These are phyloP conservation scores for Aspidiotus destructor DNA, from an alignment of 2,888 invertebrate genomes.

Conservation along the genomic window DNA sequence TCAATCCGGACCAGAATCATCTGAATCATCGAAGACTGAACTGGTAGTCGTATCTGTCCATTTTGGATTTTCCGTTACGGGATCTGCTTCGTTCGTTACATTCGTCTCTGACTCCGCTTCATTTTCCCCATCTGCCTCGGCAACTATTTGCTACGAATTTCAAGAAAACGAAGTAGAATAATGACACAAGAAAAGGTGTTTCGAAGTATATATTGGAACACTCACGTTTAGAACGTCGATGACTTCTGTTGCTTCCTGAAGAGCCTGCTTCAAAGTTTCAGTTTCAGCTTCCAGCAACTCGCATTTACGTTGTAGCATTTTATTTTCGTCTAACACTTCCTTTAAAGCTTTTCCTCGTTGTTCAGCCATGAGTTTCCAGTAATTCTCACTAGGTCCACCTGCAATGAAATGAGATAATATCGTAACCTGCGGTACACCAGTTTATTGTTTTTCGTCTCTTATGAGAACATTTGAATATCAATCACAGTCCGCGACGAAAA, in stretches of 20 bases:
- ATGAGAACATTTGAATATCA: neutral
- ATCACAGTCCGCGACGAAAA: too few relatives aligned
- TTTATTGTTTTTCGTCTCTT: slow-evolving; percentile 39
- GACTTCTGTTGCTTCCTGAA: slow-evolving; percentile 55
- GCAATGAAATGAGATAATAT: slow-evolving; percentile 11
- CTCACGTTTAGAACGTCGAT: slow-evolving; percentile 64
- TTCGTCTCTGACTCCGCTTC: too few relatives aligned
- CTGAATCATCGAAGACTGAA: too few relatives aligned
- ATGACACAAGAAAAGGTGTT: neutral
- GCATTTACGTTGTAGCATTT: slow-evolving; percentile 48
- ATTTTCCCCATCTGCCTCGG: too few relatives aligned
- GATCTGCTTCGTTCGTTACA: too few relatives aligned
- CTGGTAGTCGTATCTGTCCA: too few relatives aligned
- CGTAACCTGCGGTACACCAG: slow-evolving; percentile 39
- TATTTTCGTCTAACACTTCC: slow-evolving; percentile 63
- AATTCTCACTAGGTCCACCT: slow-evolving; percentile 59
- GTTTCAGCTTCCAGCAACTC: slow-evolving; percentile 54
- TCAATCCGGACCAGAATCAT: too few relatives aligned
- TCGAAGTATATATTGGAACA: neutral
- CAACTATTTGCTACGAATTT: too few relatives aligned
- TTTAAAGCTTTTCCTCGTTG: slow-evolving; percentile 61
- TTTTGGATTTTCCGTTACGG: too few relatives aligned
- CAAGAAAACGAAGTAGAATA: too few relatives aligned
- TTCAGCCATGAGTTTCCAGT: slow-evolving; percentile 67
- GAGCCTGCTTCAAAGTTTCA: slow-evolving; percentile 47